phyloP scores from a whole-genome alignment of 2,888 invertebrate genomes.

The Aromia moschata region DNA sequence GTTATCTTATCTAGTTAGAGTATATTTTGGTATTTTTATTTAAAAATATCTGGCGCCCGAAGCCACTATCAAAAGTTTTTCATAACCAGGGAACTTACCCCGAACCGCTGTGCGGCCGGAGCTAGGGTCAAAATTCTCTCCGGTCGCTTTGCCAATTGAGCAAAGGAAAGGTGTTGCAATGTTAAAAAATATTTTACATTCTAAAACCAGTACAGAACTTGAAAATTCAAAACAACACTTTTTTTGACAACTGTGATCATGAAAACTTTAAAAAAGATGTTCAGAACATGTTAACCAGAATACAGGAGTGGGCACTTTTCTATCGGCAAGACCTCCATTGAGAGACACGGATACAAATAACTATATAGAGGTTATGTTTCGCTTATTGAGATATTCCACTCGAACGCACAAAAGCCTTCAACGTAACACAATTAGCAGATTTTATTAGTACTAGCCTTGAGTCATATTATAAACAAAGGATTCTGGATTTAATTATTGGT shows the following conservation, averaged over 20 bases:
- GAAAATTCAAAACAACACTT: background rate
- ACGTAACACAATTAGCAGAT: conserved; percentile 17
- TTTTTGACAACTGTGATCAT: background rate
- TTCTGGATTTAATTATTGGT: background rate
- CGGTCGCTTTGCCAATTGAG: too few relatives aligned
- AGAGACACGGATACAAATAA: conserved; percentile 1
- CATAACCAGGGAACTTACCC: too few relatives aligned
- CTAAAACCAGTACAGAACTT: background rate
- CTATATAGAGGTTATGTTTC: background rate
- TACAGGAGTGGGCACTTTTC: background rate
- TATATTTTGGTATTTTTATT: too few relatives aligned
- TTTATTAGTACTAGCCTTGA: conserved; percentile 18
- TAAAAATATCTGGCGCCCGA: too few relatives aligned
- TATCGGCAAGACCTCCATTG: background rate
- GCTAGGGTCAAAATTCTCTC: too few relatives aligned
- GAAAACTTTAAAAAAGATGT: background rate
- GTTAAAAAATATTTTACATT: background rate
- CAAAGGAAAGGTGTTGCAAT: background rate
- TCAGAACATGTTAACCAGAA: background rate
- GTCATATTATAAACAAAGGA: conserved; percentile 7
- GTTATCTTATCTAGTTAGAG: too few relatives aligned
- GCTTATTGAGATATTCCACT: conserved; percentile 1
- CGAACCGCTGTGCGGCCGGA: too few relatives aligned
- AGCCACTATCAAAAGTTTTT: too few relatives aligned
- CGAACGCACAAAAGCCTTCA: conserved; percentile 24